Evolutionary conservation across 2,888 invertebrate genomes (phyloP).

Genomic region (Linnaemya vulpina): DNA sequence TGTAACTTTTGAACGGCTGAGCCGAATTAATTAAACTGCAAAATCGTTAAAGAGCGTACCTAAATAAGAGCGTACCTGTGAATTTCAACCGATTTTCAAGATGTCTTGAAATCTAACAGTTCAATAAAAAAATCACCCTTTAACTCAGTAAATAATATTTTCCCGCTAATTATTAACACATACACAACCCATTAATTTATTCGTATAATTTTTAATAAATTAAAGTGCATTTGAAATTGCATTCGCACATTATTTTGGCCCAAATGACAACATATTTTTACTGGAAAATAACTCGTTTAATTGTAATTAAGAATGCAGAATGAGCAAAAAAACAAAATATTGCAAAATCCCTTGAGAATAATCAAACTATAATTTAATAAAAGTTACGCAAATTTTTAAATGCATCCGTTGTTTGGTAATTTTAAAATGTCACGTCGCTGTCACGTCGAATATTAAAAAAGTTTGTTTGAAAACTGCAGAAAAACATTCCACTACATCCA

Average conservation of each 20-base stretch:
- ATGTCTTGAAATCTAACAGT: too few species aligned
- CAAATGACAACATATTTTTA: neutral
- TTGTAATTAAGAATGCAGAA: neutral
- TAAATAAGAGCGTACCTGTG: too few species aligned
- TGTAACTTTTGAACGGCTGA: too few species aligned
- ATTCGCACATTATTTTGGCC: neutral
- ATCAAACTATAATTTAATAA: conserved; percentile 35
- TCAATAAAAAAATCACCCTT: too few species aligned
- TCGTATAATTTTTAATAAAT: neutral
- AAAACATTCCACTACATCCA: too few species aligned
- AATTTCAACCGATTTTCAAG: too few species aligned
- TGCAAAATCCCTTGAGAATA: conserved; percentile 29
- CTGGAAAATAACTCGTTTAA: neutral
- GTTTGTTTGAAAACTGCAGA: too few species aligned
- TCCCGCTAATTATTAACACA: neutral
- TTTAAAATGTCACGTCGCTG: conserved; percentile 19
- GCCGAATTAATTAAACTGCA: too few species aligned
- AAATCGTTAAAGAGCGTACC: too few species aligned
- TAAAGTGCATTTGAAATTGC: neutral
- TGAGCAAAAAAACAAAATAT: neutral
- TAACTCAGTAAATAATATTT: neutral
- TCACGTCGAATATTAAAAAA: neutral
- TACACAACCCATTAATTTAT: neutral
- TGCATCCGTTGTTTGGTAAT: too few species aligned
- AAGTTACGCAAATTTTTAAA: neutral